Evolutionary conservation across 2,888 invertebrate genomes (phyloP).

Genomic region (Cetonia aurata): DNA sequence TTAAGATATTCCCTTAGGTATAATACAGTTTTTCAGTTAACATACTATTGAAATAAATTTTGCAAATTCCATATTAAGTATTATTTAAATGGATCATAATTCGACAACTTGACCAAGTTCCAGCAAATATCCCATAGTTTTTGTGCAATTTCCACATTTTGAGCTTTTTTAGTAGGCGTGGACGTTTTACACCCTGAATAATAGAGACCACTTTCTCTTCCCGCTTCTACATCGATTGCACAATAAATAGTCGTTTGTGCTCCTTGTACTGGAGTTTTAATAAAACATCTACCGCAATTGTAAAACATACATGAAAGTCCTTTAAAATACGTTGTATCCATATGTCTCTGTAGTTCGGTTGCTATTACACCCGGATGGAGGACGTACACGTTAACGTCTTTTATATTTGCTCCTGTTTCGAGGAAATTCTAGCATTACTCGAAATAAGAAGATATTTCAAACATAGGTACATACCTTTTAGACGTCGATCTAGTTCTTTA

Average conservation of each 20-base stretch:
- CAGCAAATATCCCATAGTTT: constrained; percentile 75
- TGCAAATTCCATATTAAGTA: too few species aligned
- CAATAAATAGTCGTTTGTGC: constrained; percentile 84
- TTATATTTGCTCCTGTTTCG: constrained; percentile 57
- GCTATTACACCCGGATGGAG: constrained; percentile 81
- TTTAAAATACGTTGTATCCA: constrained; percentile 66
- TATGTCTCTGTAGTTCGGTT: constrained; percentile 80
- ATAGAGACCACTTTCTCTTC: constrained; percentile 70
- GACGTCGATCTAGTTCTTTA: constrained; percentile 73
- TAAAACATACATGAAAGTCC: constrained; percentile 67
- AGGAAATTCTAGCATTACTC: background rate
- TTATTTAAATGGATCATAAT: constrained; percentile 65
- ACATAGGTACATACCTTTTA: constrained; percentile 52
- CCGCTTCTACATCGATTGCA: constrained; percentile 76
- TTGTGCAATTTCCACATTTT: constrained; percentile 69
- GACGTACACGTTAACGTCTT: constrained; percentile 75
- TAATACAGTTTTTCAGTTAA: too few species aligned
- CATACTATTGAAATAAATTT: too few species aligned
- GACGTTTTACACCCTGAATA: constrained; percentile 73
- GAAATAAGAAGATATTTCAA: background rate
- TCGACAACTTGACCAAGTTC: constrained; percentile 68
- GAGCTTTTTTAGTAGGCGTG: constrained; percentile 68
- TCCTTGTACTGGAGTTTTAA: constrained; percentile 74
- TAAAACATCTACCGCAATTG: constrained; percentile 66
- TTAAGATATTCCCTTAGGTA: too few species aligned